Conservation (phyloP, 2,888 invertebrate genomes). For the Bruchidius siliquastri region DNA sequence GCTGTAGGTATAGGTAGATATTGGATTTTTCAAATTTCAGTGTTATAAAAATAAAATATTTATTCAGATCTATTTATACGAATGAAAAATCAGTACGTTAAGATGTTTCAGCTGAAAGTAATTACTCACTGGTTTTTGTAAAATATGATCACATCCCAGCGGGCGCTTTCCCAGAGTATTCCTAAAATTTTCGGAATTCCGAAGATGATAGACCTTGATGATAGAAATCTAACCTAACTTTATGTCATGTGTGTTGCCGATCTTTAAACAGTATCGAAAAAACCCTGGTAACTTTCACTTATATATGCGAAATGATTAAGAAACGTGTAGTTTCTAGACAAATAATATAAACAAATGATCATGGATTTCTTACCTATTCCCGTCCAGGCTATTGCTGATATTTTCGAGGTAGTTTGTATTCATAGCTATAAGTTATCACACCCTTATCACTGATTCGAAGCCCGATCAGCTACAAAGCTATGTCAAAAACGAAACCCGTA, state of each 20-base stretch:
- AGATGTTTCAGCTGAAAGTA: background rate
- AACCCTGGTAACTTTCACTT: background rate
- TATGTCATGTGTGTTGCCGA: background rate
- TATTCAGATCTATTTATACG: background rate
- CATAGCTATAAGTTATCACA: conserved; percentile 4
- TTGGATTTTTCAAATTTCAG: background rate
- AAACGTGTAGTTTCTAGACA: conserved; percentile 4
- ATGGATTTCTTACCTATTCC: conserved; percentile 31
- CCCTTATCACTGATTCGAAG: background rate
- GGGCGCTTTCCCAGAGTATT: background rate
- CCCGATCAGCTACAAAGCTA: background rate
- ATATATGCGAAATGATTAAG: background rate
- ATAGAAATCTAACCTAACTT: background rate
- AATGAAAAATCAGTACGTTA: background rate
- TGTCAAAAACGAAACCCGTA: background rate
- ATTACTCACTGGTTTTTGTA: background rate
- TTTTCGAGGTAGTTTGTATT: conserved; percentile 29
- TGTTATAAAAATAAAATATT: background rate
- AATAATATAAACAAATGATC: conserved; percentile 16
- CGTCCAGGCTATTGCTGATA: conserved; percentile 35
- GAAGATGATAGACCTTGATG: background rate
- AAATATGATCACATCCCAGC: background rate
- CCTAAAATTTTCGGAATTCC: background rate
- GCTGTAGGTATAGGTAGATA: background rate
- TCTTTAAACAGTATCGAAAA: background rate